Conservation (phyloP, 23 tunicate species). For the Halocynthia roretzi region DNA sequence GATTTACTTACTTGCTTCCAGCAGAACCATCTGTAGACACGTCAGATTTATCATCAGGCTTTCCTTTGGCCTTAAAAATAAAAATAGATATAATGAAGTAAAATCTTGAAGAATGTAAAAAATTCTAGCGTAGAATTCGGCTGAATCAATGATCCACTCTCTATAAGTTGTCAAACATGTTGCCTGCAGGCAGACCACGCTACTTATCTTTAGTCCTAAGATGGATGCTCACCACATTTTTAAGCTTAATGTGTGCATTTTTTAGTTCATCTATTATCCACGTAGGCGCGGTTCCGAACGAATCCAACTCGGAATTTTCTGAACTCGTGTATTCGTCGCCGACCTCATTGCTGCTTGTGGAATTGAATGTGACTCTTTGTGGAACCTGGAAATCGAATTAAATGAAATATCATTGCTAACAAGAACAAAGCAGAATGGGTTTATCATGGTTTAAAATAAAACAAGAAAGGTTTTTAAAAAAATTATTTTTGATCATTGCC, state of each 20-base stretch:
- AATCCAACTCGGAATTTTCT: slow-evolving; percentile 38
- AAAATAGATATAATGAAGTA: not conserved
- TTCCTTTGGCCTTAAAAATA: not conserved
- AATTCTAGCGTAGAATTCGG: too few relatives aligned
- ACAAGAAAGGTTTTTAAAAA: too few relatives aligned
- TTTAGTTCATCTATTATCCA: slow-evolving; percentile 79
- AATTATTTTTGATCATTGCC: too few relatives aligned
- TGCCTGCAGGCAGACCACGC: not conserved
- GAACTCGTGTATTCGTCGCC: slow-evolving; percentile 32
- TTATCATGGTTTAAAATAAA: too few relatives aligned
- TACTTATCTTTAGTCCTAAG: not conserved
- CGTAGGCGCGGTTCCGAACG: slow-evolving; percentile 48
- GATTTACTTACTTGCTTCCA: not conserved
- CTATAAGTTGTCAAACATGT: too few relatives aligned
- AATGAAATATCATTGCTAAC: too few relatives aligned
- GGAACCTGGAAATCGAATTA: too few relatives aligned
- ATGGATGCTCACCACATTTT: not conserved
- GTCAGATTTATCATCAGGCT: slow-evolving; percentile 38
- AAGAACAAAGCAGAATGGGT: too few relatives aligned
- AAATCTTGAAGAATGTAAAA: too few relatives aligned
- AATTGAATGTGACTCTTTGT: too few relatives aligned
- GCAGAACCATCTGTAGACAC: slow-evolving; percentile 40
- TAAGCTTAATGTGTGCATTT: not conserved
- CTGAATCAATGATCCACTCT: too few relatives aligned
- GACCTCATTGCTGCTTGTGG: slow-evolving; percentile 35